Evolutionary conservation across 2,888 invertebrate species (phyloP).

Genomic region (Rhabditoides inermis): DNA sequence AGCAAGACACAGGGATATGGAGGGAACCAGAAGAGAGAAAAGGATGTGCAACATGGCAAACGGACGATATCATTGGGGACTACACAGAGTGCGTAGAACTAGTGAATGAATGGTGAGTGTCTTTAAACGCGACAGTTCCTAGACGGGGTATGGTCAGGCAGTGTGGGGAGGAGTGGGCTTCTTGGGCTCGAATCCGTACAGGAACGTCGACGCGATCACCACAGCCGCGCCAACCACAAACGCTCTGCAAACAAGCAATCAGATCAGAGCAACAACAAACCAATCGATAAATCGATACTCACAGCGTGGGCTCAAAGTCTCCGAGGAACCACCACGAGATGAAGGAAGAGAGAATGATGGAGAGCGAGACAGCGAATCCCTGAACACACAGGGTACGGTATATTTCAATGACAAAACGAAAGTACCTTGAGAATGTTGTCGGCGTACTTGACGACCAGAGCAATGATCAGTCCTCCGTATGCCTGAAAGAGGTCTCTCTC

Average conservation of each 20-base stretch:
- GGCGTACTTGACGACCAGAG: slow-evolving; percentile 60
- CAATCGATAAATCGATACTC: slow-evolving; percentile 15
- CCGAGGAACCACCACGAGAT: slow-evolving; percentile 56
- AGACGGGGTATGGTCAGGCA: too few species aligned
- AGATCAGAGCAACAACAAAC: background rate
- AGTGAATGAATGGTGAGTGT: too few species aligned
- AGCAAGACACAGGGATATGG: too few species aligned
- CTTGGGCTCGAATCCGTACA: slow-evolving; percentile 54
- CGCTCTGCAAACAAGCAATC: slow-evolving; percentile 45
- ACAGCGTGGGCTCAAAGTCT: slow-evolving; percentile 55
- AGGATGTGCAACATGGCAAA: too few species aligned
- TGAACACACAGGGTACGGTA: too few species aligned
- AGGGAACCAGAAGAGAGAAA: too few species aligned
- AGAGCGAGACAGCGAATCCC: slow-evolving; percentile 59
- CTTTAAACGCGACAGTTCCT: too few species aligned
- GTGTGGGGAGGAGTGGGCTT: slow-evolving; percentile 4
- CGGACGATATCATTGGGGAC: too few species aligned
- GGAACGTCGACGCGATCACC: slow-evolving; percentile 56
- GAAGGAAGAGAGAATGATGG: slow-evolving; percentile 57
- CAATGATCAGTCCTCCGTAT: slow-evolving; percentile 57
- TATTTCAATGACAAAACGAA: background rate
- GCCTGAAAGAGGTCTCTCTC: slow-evolving; percentile 55
- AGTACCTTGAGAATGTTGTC: slow-evolving; percentile 58
- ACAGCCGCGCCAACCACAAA: slow-evolving; percentile 55
- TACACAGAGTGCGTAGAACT: too few species aligned